Base-by-base conservation (phyloP, 2,113 vertebrate genomes). In the Rhynchomys soricoides region DNA sequence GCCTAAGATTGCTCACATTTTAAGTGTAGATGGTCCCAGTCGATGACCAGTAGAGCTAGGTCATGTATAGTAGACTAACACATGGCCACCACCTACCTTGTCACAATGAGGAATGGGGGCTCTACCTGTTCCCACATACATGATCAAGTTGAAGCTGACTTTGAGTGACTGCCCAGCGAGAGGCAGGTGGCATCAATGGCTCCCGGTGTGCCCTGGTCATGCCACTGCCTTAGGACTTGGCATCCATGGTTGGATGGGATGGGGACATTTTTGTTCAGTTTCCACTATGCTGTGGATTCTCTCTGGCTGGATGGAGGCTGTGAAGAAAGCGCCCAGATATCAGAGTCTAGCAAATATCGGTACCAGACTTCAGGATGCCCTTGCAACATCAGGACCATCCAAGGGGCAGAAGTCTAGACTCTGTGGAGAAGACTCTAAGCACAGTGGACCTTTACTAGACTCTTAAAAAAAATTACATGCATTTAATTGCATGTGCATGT, bases 61-160 rank as follows among this genome's bases (percentile, higher is more conserved):
- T 81, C 43, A 1, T 0, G 2, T 4, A 15, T 4, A 1, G 13
- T 45, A 62, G 75, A n/a, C 19, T 0, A 2, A 52, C 26, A 40
- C 6, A 0, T 0, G 64, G 93, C 29, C 68, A 10, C 37, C 78
- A 9, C 43, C 52, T 43, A 3, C 31, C 0, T 19, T 17, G 1
- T 45, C 21, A 12, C 43, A 29, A 9, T 1, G 12, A 3, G 17
- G 24, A 45, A 37, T 4, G 12, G 43, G 29, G 16, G n/a, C 2
- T 0, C 34, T 55, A 1, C 12, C 31, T 11, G 3, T 22, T 70
- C 37, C 83, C 2, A 3, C 22, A 55, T 0, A 48, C 45, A 66
- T 1, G 5, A 24, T 1, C 48, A n/a, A 68, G 89, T 5, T 2
- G 34, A 70, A 24, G 29, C 45, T 70, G 86, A 26, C 40, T 48